Evolutionary conservation across 1,140 invertebrate species (phyloP).

Genomic region (Cotesia chilonis): DNA sequence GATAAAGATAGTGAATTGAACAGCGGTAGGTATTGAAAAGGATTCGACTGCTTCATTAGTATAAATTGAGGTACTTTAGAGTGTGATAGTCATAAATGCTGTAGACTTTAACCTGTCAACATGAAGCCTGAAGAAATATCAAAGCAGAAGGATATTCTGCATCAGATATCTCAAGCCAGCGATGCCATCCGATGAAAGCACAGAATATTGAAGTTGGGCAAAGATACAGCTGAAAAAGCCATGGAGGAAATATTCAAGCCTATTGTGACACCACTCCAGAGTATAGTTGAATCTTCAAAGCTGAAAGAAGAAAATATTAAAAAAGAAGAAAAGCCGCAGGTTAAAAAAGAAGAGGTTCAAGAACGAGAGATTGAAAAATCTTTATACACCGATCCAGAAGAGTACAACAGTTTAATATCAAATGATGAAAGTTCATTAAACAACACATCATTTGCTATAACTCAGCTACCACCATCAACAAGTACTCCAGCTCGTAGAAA

Average conservation of each 20-base stretch:
- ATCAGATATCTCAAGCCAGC: slow-evolving; percentile 35
- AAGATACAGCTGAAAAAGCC: slow-evolving; percentile 17
- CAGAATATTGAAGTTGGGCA: slow-evolving; percentile 33
- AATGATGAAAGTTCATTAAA: too few relatives aligned
- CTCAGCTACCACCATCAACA: too few relatives aligned
- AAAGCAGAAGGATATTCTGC: slow-evolving; percentile 21
- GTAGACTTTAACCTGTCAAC: background rate
- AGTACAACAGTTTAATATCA: too few relatives aligned
- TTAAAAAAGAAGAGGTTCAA: too few relatives aligned
- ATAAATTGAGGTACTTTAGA: slow-evolving; percentile 18
- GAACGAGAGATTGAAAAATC: too few relatives aligned
- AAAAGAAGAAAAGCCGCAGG: too few relatives aligned
- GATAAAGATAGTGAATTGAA: slow-evolving; percentile 27
- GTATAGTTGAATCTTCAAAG: slow-evolving; percentile 22
- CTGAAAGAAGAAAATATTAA: too few relatives aligned
- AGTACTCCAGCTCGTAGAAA: too few relatives aligned
- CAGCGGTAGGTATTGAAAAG: slow-evolving; percentile 11
- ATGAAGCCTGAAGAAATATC: slow-evolving; percentile 22
- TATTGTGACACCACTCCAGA: slow-evolving; percentile 31
- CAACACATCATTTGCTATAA: too few relatives aligned
- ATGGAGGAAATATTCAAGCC: slow-evolving; percentile 35
- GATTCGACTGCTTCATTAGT: slow-evolving; percentile 25
- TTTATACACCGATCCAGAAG: too few relatives aligned
- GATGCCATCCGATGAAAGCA: slow-evolving; percentile 39
- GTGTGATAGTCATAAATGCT: background rate